A percentile compares a stretch with the other conserved stretches of the same genome.
These are phyloP conservation scores for Cataglyphis cursor DNA, from an alignment of 2,888 invertebrate species.

Conservation along the genomic window DNA sequence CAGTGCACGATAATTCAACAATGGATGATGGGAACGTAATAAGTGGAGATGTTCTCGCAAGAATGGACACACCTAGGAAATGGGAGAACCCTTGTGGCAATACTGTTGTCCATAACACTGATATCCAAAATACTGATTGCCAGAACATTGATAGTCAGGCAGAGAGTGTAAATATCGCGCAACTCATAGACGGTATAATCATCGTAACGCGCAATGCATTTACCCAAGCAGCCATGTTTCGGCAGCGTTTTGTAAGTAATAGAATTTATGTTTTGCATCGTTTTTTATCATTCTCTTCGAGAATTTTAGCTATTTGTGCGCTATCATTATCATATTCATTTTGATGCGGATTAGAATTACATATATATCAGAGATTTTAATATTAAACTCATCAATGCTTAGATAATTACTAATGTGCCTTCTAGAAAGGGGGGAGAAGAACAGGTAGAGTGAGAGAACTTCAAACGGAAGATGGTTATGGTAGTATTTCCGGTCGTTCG, in stretches of 20 bases:
- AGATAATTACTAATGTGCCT: slow-evolving; percentile 74
- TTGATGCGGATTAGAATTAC: background rate
- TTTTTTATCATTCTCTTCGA: background rate
- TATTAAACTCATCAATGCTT: slow-evolving; percentile 70
- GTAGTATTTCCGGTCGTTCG: slow-evolving; percentile 82
- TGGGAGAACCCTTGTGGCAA: background rate
- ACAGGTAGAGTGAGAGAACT: slow-evolving; percentile 69
- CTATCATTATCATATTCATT: background rate
- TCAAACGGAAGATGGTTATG: slow-evolving; percentile 83
- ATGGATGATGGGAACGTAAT: slow-evolving; percentile 81
- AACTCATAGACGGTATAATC: slow-evolving; percentile 86
- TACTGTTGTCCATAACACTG: too few species aligned
- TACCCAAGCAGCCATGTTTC: slow-evolving; percentile 85
- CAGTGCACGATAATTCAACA: slow-evolving; percentile 82
- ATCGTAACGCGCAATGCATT: slow-evolving; percentile 87
- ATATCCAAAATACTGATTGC: too few species aligned
- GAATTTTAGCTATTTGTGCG: background rate
- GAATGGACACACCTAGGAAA: background rate
- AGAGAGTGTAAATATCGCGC: slow-evolving; percentile 75
- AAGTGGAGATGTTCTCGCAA: slow-evolving; percentile 78
- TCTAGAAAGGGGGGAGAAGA: slow-evolving; percentile 40
- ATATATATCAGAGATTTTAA: slow-evolving; percentile 30
- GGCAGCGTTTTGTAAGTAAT: slow-evolving; percentile 87
- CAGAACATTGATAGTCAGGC: too few species aligned
- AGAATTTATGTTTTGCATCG: background rate